Percentiles rank a stretch among this genome's conserved stretches.
Conservation (phyloP, 2,113 vertebrate genomes). For the Pachyramphus minor region DNA sequence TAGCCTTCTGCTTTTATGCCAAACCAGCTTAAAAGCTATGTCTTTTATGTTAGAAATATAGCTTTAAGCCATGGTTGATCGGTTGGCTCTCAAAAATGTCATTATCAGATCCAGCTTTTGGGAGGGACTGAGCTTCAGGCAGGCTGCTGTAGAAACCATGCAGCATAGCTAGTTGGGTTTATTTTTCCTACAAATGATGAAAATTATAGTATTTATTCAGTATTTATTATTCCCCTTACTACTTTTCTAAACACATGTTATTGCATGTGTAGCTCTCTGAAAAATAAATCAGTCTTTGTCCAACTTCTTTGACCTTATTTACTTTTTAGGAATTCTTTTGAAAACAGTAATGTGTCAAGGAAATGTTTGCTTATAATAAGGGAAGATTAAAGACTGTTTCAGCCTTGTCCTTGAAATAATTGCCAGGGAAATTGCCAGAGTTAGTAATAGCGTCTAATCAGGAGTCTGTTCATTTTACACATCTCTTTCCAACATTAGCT, state of each 20-base stretch:
- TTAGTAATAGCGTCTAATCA: background rate
- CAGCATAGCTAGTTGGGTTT: background rate
- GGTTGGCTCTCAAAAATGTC: background rate
- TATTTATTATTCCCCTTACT: background rate
- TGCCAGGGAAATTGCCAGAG: background rate
- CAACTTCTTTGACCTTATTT: background rate
- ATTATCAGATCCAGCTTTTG: background rate
- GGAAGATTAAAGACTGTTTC: background rate
- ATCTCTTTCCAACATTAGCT: background rate
- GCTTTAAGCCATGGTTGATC: background rate
- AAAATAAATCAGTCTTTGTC: background rate
- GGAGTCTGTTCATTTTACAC: background rate
- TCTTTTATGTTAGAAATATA: background rate
- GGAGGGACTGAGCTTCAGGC: background rate
- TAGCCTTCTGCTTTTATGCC: background rate
- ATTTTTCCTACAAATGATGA: background rate
- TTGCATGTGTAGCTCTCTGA: background rate
- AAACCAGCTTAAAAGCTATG: background rate
- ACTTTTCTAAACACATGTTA: background rate
- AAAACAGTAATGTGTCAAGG: background rate
- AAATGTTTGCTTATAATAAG: background rate
- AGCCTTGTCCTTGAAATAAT: conserved; percentile 14
- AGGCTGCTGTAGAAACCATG: background rate
- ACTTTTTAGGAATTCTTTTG: background rate
- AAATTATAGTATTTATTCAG: background rate